Base-by-base conservation (phyloP, 2,888 invertebrate species). In the Epinotia demarniana region DNA sequence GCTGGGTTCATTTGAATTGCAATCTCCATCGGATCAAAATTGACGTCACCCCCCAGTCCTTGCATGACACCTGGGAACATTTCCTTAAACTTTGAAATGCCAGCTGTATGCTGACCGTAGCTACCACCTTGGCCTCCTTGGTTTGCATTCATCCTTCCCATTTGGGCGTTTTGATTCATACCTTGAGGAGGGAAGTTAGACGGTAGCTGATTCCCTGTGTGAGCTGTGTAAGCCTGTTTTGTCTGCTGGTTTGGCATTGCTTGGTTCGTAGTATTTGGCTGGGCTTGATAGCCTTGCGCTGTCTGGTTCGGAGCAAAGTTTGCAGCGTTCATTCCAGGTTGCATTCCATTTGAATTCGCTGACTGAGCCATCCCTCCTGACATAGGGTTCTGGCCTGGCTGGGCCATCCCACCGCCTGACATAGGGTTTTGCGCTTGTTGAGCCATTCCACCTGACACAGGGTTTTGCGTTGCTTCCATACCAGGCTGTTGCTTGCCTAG, bases 1-100 rank as follows among this genome's bases (percentile, higher is more conserved):
- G 88, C 89, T 66, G 93, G 93, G 81, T 93, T 93, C 92, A 94
- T 92, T 82, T 93, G 92, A 80, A 93, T 86, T 12, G 94, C 94
- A 77, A 94, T 90, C 55, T 89, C 85, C 93, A 94, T 94, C 2
- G 94, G 93, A 81, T 94, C 93, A 76, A 92, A 93, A 49, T 90
- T 90, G 72, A 93, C 83, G 75, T 92, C 89, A 23, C 86, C 87
- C 16, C 82, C 84, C 23, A 81, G 55, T 23, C 84, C 88, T 79
- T 89, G 85, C 84, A 86, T 87, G 11, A 91, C 87, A 23, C 91
- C 92, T 53, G 94, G 92, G 77, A 93, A 93, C 89, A 92, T 91
- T 81, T 92, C 87, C 70, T 92, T 90, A 76, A 93, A 94, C 78
- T 92, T 93, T 27, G 83, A 79, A 12, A 93, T 83, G 19, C 92